These are phyloP conservation scores for Brachypterus glaber DNA, from an alignment of 2,888 invertebrate species.

Conservation along the genomic window DNA sequence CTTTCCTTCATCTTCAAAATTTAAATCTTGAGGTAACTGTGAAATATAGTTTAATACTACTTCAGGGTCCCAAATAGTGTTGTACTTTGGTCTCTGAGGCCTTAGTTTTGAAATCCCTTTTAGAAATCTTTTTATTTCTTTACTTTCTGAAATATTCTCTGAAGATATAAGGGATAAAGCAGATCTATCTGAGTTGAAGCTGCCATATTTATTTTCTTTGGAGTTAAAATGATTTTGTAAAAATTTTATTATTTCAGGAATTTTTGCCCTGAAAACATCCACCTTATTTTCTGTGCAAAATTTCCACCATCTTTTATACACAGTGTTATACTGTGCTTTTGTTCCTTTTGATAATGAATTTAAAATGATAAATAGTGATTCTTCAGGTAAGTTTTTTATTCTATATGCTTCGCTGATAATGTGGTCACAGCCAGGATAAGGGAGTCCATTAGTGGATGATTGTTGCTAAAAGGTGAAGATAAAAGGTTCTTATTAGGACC, in stretches of 20 bases:
- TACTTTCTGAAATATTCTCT: too few relatives aligned
- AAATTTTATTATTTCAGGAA: background rate
- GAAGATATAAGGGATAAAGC: background rate
- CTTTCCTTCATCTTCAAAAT: too few relatives aligned
- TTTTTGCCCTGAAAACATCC: background rate
- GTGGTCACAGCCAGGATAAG: conserved; percentile 13
- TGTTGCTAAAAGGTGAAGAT: conserved; percentile 11
- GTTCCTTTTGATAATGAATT: background rate
- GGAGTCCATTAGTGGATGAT: too few relatives aligned
- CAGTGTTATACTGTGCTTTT: background rate
- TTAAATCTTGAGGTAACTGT: too few relatives aligned
- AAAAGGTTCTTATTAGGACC: conserved; percentile 7
- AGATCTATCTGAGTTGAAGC: background rate
- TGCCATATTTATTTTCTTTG: background rate
- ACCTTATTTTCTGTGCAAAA: background rate
- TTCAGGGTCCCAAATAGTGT: background rate
- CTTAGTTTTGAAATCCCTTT: too few relatives aligned
- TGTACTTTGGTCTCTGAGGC: too few relatives aligned
- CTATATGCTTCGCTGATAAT: conserved; percentile 6
- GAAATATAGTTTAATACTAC: background rate
- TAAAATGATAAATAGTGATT: background rate
- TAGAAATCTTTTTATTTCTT: too few relatives aligned
- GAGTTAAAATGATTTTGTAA: too few relatives aligned
- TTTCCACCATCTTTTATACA: background rate
- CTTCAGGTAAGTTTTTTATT: too few relatives aligned